phyloP scores from a whole-genome alignment of 2,888 invertebrate species.

The Troglohyphantes excavatus region DNA sequence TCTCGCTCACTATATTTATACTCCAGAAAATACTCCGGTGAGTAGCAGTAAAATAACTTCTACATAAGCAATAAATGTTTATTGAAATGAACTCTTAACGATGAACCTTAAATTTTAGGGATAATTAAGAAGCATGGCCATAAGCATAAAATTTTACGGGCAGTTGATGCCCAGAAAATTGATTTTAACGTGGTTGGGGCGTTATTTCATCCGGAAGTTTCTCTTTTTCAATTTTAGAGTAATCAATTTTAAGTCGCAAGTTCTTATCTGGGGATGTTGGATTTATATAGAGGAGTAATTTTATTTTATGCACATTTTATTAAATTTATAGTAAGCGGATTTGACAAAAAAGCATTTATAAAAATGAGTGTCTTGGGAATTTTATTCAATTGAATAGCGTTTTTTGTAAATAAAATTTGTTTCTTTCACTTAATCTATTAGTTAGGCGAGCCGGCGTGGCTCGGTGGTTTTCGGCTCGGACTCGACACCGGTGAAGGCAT shows the following conservation, averaged over 20 bases:
- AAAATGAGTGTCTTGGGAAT: too few species aligned
- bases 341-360: too few species aligned
- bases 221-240: not conserved
- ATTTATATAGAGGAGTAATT: too few species aligned
- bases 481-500: too few species aligned
- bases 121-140: conserved; percentile 58
- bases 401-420: too few species aligned
- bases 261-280: too few species aligned
- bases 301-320: too few species aligned
- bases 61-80: conserved; percentile 58
- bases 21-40: conserved; percentile 15
- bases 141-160: conserved; percentile 60
- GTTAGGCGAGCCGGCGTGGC: too few species aligned
- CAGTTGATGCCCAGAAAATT: conserved; percentile 53
- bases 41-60: conserved; percentile 38
- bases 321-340: too few species aligned
- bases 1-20: conserved; percentile 50
- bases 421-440: too few species aligned
- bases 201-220: conserved; percentile 10
- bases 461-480: too few species aligned
- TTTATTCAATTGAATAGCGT: too few species aligned
- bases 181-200: conserved; percentile 34
- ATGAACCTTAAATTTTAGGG: conserved; percentile 57
- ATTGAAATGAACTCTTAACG: conserved; percentile 71
- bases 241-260: not conserved